Percentiles rank a stretch among this genome's conserved stretches.
Conservation (phyloP, 2,797 vertebrate species). For the Mionectes olivaceus region DNA sequence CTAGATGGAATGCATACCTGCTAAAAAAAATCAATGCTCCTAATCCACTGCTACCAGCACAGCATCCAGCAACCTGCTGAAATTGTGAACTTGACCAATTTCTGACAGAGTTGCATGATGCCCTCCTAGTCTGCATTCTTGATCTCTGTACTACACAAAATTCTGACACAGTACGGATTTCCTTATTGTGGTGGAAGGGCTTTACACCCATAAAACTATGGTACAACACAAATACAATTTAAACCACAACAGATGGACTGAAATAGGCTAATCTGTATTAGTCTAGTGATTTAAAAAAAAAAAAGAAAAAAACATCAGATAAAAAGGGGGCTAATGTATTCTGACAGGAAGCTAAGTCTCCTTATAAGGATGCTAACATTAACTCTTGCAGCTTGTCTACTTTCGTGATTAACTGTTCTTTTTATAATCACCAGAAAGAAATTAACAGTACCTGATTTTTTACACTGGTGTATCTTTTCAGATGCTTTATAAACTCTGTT, state of each 20-base stretch:
- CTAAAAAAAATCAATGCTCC: neutral
- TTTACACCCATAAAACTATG: constrained; percentile 34
- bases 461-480: constrained; percentile 87
- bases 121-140: neutral
- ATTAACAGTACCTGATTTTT: constrained; percentile 86
- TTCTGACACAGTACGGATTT: constrained; percentile 15
- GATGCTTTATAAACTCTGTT: constrained; percentile 93
- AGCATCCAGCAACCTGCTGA: neutral
- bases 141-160: neutral
- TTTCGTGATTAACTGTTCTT: constrained; percentile 29
- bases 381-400: constrained; percentile 39
- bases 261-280: constrained; percentile 82
- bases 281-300: constrained; percentile 76
- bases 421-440: neutral
- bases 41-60: neutral
- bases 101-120: neutral
- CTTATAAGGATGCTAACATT: constrained; percentile 60
- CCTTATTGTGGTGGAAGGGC: constrained; percentile 15
- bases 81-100: neutral
- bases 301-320: constrained; percentile 54
- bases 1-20: neutral
- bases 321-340: constrained; percentile 70
- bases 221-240: constrained; percentile 44
- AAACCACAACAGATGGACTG: constrained; percentile 68
- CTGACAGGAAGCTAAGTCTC: constrained; percentile 74